These are phyloP conservation scores for Macaria liturata DNA, from an alignment of 2,888 invertebrate species.

Conservation along the genomic window DNA sequence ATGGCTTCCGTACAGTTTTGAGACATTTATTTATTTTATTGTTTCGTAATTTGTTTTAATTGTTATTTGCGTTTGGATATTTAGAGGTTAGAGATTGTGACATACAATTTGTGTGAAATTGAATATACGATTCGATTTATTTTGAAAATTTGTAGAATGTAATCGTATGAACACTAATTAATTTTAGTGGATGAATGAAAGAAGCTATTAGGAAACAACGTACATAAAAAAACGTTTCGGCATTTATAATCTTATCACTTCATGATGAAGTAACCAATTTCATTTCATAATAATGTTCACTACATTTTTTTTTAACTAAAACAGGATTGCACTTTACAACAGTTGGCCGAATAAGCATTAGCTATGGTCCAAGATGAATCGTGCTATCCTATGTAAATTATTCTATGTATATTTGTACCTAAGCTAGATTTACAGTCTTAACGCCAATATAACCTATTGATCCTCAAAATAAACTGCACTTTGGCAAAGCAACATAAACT, in stretches of 20 bases:
- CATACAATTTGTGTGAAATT: not conserved
- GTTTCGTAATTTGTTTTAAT: slow-evolving; percentile 15
- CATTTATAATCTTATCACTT: too few relatives aligned
- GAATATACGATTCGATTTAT: not conserved
- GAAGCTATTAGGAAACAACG: too few relatives aligned
- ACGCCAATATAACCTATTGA: not conserved
- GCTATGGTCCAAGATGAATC: not conserved
- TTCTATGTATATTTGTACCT: not conserved
- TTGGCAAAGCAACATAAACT: slow-evolving; percentile 11
- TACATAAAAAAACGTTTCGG: too few relatives aligned
- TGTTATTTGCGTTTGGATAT: slow-evolving; percentile 9
- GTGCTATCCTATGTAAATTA: too few relatives aligned
- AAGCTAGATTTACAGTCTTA: not conserved
- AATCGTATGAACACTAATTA: too few relatives aligned
- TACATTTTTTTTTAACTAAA: too few relatives aligned
- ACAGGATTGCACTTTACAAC: too few relatives aligned
- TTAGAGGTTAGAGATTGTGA: not conserved
- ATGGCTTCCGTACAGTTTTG: slow-evolving; percentile 15
- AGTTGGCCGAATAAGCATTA: too few relatives aligned
- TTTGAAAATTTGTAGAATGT: not conserved
- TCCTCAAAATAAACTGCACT: not conserved
- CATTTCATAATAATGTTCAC: too few relatives aligned
- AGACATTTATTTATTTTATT: slow-evolving; percentile 25
- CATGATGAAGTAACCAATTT: too few relatives aligned
- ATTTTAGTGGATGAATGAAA: too few relatives aligned